Base-by-base conservation (phyloP, 2,888 invertebrate species). In the Brachylomia viminalis region DNA sequence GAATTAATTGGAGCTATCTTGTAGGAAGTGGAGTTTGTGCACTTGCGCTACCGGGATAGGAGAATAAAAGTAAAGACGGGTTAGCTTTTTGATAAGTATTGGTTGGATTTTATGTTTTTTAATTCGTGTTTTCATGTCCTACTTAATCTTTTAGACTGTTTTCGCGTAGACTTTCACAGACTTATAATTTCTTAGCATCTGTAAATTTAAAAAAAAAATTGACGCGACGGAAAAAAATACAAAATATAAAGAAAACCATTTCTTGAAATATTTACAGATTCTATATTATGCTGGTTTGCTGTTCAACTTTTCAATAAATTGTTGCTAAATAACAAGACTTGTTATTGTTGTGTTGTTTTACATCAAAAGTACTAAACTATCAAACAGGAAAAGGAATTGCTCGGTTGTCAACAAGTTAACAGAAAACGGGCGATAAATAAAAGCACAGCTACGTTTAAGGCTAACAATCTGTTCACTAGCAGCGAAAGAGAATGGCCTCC, bases 1-100 rank as follows among this genome's bases (percentile, higher is more conserved):
- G 94, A 93, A 93, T 94, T 94, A 94, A 93, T 94, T 93, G 94
- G 92, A 90, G 90, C 91, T 93, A 93, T 92, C 93, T 92, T 91
- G 91, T 92, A 93, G 94, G 93, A 94, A 94, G 92, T 92, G 81
- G 71, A 47, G 73, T 81, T 84, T 84, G 81, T 84, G 77, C 81
- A 83, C 83, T 81, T 83, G 84, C 54, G 81, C 74, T 81, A 70
- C 74, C 30, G 72, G 20, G 52, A 47, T 56, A 13, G 42, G 66
- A 33, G 71, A 66, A 71, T 75, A 72, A 75, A 62, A 76, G 68
- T 71, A 66, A 15, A 27, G 33, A 69, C 20, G 6, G 23, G 10
- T 15, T 64, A 13, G 10, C 23, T 23, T 47, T n/a, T 5, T 15
- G 6, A 0, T 5, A 33, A 49, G 0, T 0, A 10, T 33, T 49